Base-by-base conservation (phyloP, 37 sponge, comb jelly and placozoan species). In the Chondrosia reniformis region DNA sequence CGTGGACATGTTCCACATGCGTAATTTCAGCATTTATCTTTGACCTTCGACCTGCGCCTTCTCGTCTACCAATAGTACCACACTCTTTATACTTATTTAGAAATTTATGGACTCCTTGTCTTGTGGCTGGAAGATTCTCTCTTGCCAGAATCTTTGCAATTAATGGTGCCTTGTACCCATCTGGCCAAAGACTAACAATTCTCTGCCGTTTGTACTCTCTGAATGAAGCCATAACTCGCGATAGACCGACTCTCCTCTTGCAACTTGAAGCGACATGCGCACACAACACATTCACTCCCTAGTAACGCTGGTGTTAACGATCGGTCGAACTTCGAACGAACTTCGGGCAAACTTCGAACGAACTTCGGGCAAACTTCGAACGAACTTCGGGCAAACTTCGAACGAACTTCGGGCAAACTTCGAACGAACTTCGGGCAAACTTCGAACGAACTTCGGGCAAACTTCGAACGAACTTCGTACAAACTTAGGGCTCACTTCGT, bases 91-190 rank as follows among this genome's bases (percentile, higher is more conserved):
- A 69, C 43, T 69, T 69, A 41, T 69, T 69, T n/a, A 69, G 3
- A 40, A 69, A 69, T 6, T 69, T 69, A 8, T 69, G 72, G 36
- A 69, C 21, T 3, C 72, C 72, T 25, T 69, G 72, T 40, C 72
- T 69, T 8, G 72, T 40, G 44, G 72, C 72, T 69, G 72, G 72
- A 39, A 69, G 72, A 39, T 40, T 69, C 44, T 69, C 44, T 6
- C 15, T 6, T 2, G 72, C 40, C 44, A 69, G 44, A 5, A 69
- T 12, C 43, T 69, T 69, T 3, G 72, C 72, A 40, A 69, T 69
- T 69, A 12, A 43, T 69, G 72, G 72, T 39, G 72, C 72, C 72
- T 69, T 69, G 72, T 38, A 69, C 4, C 72, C 72, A 7, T 69
- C 13, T 37, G 8, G 44, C 72, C 72, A 69, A 69, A 69, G 72